A percentile compares a stretch with the other conserved stretches of the same genome.
Evolutionary conservation across 2,797 vertebrate species (phyloP).

Genomic region (Lindbergichthys nudifrons): DNA sequence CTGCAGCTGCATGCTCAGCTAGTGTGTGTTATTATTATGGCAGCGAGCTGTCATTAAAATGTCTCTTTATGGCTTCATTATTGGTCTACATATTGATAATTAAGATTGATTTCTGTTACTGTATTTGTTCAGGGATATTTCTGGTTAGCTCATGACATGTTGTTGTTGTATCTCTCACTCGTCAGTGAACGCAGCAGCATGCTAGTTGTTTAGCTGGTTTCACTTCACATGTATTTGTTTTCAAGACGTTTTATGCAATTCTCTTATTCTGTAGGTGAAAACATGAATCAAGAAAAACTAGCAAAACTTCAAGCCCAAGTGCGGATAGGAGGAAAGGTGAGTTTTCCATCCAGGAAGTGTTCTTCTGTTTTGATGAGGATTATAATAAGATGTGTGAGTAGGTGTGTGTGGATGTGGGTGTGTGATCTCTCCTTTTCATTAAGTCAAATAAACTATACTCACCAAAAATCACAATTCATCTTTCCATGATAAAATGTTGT

Average conservation of each 20-base stretch:
- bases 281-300: constrained; percentile 97
- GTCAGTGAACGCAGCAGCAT: not conserved
- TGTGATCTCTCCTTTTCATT: not conserved
- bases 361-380: not conserved
- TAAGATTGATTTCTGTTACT: not conserved
- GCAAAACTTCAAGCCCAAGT: constrained; percentile 98
- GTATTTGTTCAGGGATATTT: not conserved
- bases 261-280: constrained; percentile 68
- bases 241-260: not conserved
- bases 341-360: constrained; percentile 34
- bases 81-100: fast-evolving
- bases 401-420: not conserved
- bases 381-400: too few species aligned
- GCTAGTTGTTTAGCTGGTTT: not conserved
- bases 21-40: not conserved
- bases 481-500: not conserved
- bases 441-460: not conserved
- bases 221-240: not conserved
- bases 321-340: constrained; percentile 99
- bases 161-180: not conserved
- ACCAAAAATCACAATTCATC: not conserved
- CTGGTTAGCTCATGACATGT: not conserved
- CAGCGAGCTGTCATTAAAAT: not conserved
- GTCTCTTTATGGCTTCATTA: not conserved
- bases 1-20: constrained; percentile 39